Evolutionary conservation across 2,888 invertebrate genomes (phyloP), one percentile per base, ranked within the genome.

Genomic region (Alcis repandata): DNA sequence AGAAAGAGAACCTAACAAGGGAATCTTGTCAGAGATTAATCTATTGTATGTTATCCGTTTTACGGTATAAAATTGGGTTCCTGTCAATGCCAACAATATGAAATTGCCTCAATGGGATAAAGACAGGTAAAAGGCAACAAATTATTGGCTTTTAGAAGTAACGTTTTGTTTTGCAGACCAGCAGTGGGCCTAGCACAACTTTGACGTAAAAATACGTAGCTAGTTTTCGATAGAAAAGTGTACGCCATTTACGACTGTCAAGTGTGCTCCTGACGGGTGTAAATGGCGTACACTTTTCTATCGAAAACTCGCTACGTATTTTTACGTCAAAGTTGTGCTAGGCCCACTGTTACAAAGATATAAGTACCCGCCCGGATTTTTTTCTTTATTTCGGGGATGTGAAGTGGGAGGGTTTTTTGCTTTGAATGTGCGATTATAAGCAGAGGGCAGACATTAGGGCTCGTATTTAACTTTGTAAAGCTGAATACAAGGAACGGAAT

Each of bases 21-120:
- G n/a, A n/a, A n/a, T n/a, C 33, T 67, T 49, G 36, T 17, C 54
- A 43, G 22, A 60, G n/a, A 33, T 19, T 57, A 17, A 52, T 58
- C 60, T 52, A 51, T 49, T 61, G 60, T 62, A 66, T 48, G 27
- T 62, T 46, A 48, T 51, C 41, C 45, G 15, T 38, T 19, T 61
- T 33, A 33, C 52, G 17, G 59, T 66, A 59, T 56, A 41, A 52
- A 60, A 65, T 67, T 57, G 51, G 43, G 53, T 59, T 54, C 32
- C 19, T 51, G 56, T 33, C 59, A 69, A 65, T 62, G 58, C 58
- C 57, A 65, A 52, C 57, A 58, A 22, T 62, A 64, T 62, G 58
- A 63, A 65, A 67, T 64, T 41, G 57, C 43, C 38, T 56, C 51
- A 57, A 61, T 61, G 33, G 20, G 53, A 22, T 19, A 45, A 11